Percentiles rank a stretch among this genome's conserved stretches.
Conservation (phyloP, 2,888 invertebrate genomes). For the Drosophila helvetica region DNA sequence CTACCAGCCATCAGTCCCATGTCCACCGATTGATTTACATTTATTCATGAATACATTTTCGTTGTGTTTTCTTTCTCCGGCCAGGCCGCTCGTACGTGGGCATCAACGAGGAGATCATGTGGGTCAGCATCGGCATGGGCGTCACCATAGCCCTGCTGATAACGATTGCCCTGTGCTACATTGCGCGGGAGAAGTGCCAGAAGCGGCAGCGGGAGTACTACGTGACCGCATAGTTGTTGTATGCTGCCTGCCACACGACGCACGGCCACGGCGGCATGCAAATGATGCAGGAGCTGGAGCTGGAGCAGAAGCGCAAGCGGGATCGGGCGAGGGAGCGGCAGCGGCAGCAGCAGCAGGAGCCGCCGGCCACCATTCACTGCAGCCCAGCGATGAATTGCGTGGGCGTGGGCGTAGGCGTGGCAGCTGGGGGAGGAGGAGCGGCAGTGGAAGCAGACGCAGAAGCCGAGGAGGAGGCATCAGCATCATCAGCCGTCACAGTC, state of each 20-base stretch:
- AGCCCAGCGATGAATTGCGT: constrained; percentile 1
- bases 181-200: constrained; percentile 91
- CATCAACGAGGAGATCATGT: constrained; percentile 94
- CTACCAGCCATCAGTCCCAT: too few relatives aligned
- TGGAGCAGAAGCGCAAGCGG: neutral
- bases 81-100: constrained; percentile 92
- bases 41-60: neutral
- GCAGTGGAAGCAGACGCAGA: neutral
- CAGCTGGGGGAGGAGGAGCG: neutral
- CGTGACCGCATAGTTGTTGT: constrained; percentile 87
- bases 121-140: constrained; percentile 91
- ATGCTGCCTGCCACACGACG: constrained; percentile 56
- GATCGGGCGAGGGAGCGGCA: constrained; percentile 19
- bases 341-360: constrained; percentile 8
- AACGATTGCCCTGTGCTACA: constrained; percentile 92
- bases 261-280: constrained; percentile 8
- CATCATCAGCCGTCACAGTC: constrained; percentile 45
- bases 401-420: constrained; percentile 8
- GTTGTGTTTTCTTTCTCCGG: neutral
- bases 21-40: neutral
- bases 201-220: constrained; percentile 89
- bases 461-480: neutral
- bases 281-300: neutral
- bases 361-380: constrained; percentile 1
- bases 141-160: constrained; percentile 90